Evolutionary conservation across 2,113 vertebrate genomes (phyloP).

Genomic region (Lepisosteus osseus): DNA sequence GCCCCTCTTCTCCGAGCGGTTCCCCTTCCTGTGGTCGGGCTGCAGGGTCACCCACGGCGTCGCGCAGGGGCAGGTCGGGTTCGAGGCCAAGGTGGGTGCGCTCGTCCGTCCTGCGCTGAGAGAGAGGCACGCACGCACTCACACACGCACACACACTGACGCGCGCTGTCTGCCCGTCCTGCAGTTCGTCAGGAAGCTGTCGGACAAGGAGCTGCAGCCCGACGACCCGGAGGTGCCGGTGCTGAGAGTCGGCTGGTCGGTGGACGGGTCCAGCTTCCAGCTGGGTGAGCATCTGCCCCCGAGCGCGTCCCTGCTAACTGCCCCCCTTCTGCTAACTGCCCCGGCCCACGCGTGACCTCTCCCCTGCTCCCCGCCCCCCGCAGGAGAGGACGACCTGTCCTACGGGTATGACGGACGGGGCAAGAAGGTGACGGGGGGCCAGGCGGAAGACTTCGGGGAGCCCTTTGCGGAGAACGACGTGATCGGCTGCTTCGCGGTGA

Average conservation of each 20-base stretch:
- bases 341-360: neutral
- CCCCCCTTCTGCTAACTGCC: too few species aligned
- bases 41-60: conserved; percentile 79
- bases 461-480: conserved; percentile 76
- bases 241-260: conserved; percentile 82
- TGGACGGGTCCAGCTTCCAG: conserved; percentile 62
- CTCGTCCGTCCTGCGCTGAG: too few species aligned
- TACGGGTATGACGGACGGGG: conserved; percentile 76
- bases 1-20: conserved; percentile 74
- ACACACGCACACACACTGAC: too few species aligned
- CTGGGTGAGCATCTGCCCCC: conserved; percentile 64
- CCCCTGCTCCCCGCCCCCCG: neutral
- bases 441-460: conserved; percentile 76
- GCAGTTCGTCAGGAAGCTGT: conserved; percentile 69
- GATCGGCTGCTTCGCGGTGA: conserved; percentile 83
- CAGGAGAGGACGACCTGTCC: conserved; percentile 80
- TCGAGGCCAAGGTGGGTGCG: conserved; percentile 72
- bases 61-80: conserved; percentile 70
- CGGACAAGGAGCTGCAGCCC: conserved; percentile 41
- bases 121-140: too few species aligned
- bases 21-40: conserved; percentile 80
- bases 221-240: conserved; percentile 52
- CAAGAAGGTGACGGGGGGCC: conserved; percentile 70
- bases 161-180: neutral
- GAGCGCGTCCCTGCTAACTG: too few species aligned